Percentiles rank a stretch among this genome's conserved stretches.
Conservation (phyloP, 2,888 invertebrate genomes). For the Drosophila niveifrons region DNA sequence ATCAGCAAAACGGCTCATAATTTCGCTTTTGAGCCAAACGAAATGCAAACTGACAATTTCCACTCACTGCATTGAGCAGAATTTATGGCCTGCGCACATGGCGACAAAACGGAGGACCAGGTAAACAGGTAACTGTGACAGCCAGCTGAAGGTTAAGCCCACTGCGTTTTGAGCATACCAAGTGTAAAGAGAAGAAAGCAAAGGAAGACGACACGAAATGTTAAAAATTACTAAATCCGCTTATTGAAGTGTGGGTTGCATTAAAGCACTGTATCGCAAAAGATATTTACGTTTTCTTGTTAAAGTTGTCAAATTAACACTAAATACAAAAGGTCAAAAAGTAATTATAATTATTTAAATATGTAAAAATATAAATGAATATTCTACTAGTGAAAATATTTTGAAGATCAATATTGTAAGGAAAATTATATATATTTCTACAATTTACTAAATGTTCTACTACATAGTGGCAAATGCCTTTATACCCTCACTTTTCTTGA, state of each 20-base stretch:
- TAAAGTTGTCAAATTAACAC: neutral
- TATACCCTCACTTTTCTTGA: neutral
- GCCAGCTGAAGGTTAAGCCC: constrained; percentile 67
- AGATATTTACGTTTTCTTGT: neutral
- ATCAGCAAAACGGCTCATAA: constrained; percentile 33
- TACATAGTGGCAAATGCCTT: neutral
- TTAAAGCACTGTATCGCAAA: neutral
- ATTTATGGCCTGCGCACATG: constrained; percentile 66
- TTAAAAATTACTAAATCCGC: constrained; percentile 82
- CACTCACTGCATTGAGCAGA: constrained; percentile 45
- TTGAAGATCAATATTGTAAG: too few species aligned
- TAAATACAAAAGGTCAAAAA: neutral
- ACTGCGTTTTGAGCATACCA: constrained; percentile 31
- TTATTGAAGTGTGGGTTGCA: constrained; percentile 48
- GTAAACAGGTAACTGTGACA: constrained; percentile 72
- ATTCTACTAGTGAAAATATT: too few species aligned
- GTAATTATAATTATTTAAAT: neutral
- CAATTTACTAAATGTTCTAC: too few species aligned
- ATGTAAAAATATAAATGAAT: too few species aligned
- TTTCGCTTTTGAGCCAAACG: constrained; percentile 32
- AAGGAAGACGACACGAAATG: constrained; percentile 37
- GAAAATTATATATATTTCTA: too few species aligned
- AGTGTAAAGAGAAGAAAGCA: constrained; percentile 25
- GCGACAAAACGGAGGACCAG: constrained; percentile 50
- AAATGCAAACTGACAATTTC: constrained; percentile 43